These are phyloP conservation scores for Callocephalon fimbriatum DNA, from an alignment of 2,113 vertebrate species.

Conservation along the genomic window DNA sequence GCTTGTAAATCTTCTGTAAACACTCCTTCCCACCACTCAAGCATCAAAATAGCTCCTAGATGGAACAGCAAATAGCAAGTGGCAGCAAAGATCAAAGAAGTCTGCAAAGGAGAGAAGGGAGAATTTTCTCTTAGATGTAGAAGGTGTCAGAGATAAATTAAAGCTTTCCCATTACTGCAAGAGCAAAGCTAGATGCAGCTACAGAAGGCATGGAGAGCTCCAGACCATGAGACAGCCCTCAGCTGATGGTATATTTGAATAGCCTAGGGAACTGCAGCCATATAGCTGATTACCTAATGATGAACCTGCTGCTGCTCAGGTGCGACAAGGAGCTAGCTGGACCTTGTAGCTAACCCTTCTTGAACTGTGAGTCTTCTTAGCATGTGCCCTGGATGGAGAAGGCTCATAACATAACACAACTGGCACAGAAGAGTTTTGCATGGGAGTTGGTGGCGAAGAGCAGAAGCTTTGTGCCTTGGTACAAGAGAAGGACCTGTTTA, in stretches of 20 bases:
- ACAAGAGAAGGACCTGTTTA: background rate
- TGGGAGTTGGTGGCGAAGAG: background rate
- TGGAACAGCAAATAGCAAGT: background rate
- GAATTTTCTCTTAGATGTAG: background rate
- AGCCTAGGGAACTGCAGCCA: background rate
- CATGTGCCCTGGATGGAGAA: background rate
- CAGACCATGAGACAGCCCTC: background rate
- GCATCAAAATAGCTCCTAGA: constrained; percentile 12
- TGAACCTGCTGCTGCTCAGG: background rate
- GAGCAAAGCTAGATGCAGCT: background rate
- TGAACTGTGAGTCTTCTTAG: background rate
- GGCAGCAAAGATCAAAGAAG: background rate
- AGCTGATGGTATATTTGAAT: background rate
- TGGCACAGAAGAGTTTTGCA: rapidly evolving
- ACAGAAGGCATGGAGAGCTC: background rate
- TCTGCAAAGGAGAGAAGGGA: background rate
- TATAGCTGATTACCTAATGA: background rate
- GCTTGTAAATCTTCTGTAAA: background rate
- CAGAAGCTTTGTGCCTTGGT: background rate
- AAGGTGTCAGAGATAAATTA: background rate
- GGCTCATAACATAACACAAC: background rate
- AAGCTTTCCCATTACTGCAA: background rate
- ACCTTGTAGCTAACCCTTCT: background rate
- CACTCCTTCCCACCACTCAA: background rate
- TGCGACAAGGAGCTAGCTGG: background rate